These are phyloP conservation scores for Triplophysa yarkandensis DNA, from an alignment of 2,797 vertebrate genomes.

Conservation along the genomic window DNA sequence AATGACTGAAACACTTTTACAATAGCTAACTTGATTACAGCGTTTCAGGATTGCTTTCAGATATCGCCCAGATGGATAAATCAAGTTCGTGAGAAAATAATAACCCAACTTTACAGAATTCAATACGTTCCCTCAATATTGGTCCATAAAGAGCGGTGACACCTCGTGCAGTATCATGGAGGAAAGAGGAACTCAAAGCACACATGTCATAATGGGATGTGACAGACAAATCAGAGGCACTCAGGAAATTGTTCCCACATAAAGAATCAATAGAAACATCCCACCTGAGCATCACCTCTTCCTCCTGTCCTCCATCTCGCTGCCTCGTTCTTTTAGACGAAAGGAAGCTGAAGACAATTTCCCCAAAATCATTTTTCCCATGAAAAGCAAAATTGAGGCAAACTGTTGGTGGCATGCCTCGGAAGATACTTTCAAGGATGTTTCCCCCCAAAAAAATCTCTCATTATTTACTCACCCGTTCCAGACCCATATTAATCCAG, in stretches of 20 bases:
- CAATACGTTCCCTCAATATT: slow-evolving; percentile 59
- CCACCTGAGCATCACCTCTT: slow-evolving; percentile 42
- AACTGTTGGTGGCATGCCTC: slow-evolving; percentile 3
- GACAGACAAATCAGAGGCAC: slow-evolving; percentile 73
- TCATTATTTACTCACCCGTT: not conserved
- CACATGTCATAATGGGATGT: slow-evolving; percentile 70
- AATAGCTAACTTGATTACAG: slow-evolving; percentile 58
- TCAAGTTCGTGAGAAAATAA: slow-evolving; percentile 59
- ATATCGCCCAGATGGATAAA: slow-evolving; percentile 63
- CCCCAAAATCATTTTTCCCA: not conserved
- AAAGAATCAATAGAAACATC: slow-evolving; percentile 68
- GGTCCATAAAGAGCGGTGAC: slow-evolving; percentile 62
- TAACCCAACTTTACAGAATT: slow-evolving; percentile 60
- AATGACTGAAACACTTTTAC: slow-evolving; percentile 46
- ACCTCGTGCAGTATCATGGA: slow-evolving; percentile 63
- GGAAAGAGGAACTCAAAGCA: slow-evolving; percentile 62
- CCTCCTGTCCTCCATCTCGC: not conserved
- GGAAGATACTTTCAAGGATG: not conserved
- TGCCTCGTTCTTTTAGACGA: slow-evolving; percentile 20
- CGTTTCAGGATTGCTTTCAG: slow-evolving; percentile 54
- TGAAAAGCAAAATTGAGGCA: not conserved
- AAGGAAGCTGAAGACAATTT: slow-evolving; percentile 39
- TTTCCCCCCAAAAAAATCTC: not conserved
- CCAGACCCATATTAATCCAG: not conserved
- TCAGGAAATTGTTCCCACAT: slow-evolving; percentile 69